Percentiles rank a stretch among this genome's conserved stretches.
Conservation (phyloP, 2,797 vertebrate species). For the Distichodus sexfasciatus region DNA sequence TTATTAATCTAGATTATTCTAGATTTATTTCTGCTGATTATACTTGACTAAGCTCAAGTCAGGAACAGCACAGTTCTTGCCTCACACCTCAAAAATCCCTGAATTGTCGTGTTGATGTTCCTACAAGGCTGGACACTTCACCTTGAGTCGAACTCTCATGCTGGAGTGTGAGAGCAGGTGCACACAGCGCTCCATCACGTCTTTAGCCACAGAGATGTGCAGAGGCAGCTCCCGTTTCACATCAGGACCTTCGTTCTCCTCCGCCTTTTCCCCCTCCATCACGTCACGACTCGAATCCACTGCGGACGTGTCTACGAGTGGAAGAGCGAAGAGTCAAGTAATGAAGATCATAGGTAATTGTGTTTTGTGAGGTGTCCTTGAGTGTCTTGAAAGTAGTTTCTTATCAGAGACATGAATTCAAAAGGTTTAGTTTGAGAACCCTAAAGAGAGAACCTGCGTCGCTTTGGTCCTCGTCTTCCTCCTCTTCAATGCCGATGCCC, state of each 20-base stretch:
- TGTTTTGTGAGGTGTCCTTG: too few relatives aligned
- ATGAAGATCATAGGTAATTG: too few relatives aligned
- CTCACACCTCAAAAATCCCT: too few relatives aligned
- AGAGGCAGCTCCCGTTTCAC: slow-evolving; percentile 73
- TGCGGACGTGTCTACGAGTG: slow-evolving; percentile 32
- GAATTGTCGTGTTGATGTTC: too few relatives aligned
- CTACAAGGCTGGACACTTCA: slow-evolving; percentile 45
- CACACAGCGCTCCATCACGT: slow-evolving; percentile 86
- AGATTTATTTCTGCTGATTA: too few relatives aligned
- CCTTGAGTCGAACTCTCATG: slow-evolving; percentile 84
- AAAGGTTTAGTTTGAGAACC: background rate
- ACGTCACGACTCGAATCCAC: slow-evolving; percentile 12
- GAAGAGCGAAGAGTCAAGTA: background rate
- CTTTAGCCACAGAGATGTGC: slow-evolving; percentile 80
- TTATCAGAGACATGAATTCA: background rate
- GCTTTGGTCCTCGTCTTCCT: slow-evolving; percentile 54
- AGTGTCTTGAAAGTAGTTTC: too few relatives aligned
- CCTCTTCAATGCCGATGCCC: slow-evolving; percentile 73
- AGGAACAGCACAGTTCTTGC: too few relatives aligned
- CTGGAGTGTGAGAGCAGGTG: slow-evolving; percentile 83
- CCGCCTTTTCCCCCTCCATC: slow-evolving; percentile 43
- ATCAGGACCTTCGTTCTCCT: slow-evolving; percentile 57
- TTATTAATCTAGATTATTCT: too few relatives aligned
- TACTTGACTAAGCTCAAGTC: too few relatives aligned
- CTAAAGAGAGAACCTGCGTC: slow-evolving; percentile 59